Evolutionary conservation across 2,888 invertebrate genomes (phyloP), one percentile per base, ranked within the genome.

Genomic region (Cerceris ruficornis): DNA sequence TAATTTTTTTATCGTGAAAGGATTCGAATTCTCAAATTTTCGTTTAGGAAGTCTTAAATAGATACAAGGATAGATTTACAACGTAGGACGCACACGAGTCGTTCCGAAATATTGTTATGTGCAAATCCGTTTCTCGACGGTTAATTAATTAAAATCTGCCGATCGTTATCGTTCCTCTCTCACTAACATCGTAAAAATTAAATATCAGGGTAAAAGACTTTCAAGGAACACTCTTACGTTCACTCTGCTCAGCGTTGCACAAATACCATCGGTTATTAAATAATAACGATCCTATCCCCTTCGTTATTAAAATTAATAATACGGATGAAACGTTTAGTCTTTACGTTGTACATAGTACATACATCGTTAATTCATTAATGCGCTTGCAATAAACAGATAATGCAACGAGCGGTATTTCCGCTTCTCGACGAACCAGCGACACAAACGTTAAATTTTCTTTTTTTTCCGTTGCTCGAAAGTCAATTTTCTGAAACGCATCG

Each of bases 311-410:
- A 14, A 41, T 73, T 73, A 68, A 68, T 52, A 39, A 49, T 73
- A 71, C 62, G 17, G 66, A 57, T 61, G 61, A 68, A 60, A 13
- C 57, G 57, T 69, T 64, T 73, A 61, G 75, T 77, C 72, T 82
- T 84, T 86, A 81, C 82, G 88, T 87, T 91, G 90, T 91, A 91
- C 90, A 91, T 84, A 88, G 90, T 91, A 91, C 90, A 90, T 91
- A 91, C 89, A 80, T 68, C 79, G 78, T 81, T 60, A 70, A 81
- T 73, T 75, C 57, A 69, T 55, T 81, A 70, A 42, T 70, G 15
- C 57, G 49, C 4, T 69, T 75, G 54, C 64, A 75, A 76, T 41
- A 55, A 69, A 52, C 58, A 14, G 59, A 65, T 73, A 70, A 59
- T 50, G 49, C 67, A 78, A 75, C 55, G 55, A 74, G 65, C 46